phyloP scores from a whole-genome alignment of 2,888 invertebrate species.

The Eilema griseolum region DNA sequence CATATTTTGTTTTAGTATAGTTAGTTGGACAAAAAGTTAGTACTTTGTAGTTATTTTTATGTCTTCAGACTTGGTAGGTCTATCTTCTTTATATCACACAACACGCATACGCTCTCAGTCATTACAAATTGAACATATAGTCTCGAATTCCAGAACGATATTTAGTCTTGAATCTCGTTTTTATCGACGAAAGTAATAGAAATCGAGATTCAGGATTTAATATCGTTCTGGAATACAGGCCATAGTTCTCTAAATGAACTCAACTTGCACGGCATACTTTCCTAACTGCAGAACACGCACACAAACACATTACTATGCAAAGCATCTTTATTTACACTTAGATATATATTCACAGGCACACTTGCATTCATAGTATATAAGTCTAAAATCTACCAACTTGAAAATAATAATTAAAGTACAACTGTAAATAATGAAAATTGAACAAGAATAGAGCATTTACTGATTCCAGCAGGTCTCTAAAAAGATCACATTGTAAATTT shows the following conservation, averaged over 20 bases:
- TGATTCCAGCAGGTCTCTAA: too few relatives aligned
- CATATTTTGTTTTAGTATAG: too few relatives aligned
- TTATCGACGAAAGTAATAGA: too few relatives aligned
- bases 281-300: background rate
- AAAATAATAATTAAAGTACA: background rate
- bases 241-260: background rate
- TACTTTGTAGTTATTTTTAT: background rate
- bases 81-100: background rate
- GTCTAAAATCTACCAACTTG: background rate
- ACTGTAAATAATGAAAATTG: background rate
- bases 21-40: background rate
- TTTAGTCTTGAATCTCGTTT: too few relatives aligned
- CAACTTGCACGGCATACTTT: background rate
- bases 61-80: background rate
- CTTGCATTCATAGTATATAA: background rate
- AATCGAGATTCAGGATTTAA: too few relatives aligned
- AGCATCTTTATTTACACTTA: background rate
- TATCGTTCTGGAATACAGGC: too few relatives aligned
- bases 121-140: background rate
- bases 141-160: too few relatives aligned
- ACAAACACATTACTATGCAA: slow-evolving; percentile 3
- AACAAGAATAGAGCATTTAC: too few relatives aligned
- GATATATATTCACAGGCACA: background rate
- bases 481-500: too few relatives aligned
- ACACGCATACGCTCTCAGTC: background rate